These are phyloP conservation scores for Chymomyza caudatula DNA, from an alignment of 2,888 invertebrate genomes.

Conservation along the genomic window DNA sequence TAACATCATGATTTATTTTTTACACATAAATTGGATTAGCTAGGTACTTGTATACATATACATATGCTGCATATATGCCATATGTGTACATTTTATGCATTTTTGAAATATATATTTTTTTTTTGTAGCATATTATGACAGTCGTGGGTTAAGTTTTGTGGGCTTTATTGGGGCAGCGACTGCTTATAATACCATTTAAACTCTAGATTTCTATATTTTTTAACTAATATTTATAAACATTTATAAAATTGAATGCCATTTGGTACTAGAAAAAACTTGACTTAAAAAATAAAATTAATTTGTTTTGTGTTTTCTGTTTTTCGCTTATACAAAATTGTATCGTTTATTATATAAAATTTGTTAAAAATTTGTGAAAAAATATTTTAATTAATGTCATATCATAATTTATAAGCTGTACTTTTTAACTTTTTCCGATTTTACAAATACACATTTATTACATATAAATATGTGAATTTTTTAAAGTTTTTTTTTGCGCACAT, in stretches of 20 bases:
- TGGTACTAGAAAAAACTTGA: constrained; percentile 58
- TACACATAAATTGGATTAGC: constrained; percentile 15
- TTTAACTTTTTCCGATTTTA: neutral
- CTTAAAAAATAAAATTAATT: constrained; percentile 52
- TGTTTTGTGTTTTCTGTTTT: constrained; percentile 20
- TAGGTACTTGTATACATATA: constrained; percentile 38
- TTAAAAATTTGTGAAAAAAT: constrained; percentile 29
- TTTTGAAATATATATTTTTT: neutral
- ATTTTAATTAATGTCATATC: neutral
- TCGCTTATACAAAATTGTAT: constrained; percentile 41
- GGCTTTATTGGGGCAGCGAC: neutral
- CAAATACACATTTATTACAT: neutral
- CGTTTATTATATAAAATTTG: constrained; percentile 41
- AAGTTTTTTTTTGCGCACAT: constrained; percentile 8
- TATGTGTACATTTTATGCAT: constrained; percentile 21
- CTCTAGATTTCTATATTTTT: neutral
- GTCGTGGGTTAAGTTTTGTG: neutral
- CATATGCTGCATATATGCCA: constrained; percentile 13
- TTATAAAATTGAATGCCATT: constrained; percentile 69
- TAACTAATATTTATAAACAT: constrained; percentile 27
- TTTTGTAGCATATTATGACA: neutral
- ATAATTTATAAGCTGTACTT: neutral
- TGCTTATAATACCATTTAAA: neutral
- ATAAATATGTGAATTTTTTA: constrained; percentile 14
- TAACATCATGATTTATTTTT: constrained; percentile 9